Percentiles rank a stretch among this genome's conserved stretches.
phyloP scores from a whole-genome alignment of 2,888 invertebrate species.

The Cataglyphis livida region DNA sequence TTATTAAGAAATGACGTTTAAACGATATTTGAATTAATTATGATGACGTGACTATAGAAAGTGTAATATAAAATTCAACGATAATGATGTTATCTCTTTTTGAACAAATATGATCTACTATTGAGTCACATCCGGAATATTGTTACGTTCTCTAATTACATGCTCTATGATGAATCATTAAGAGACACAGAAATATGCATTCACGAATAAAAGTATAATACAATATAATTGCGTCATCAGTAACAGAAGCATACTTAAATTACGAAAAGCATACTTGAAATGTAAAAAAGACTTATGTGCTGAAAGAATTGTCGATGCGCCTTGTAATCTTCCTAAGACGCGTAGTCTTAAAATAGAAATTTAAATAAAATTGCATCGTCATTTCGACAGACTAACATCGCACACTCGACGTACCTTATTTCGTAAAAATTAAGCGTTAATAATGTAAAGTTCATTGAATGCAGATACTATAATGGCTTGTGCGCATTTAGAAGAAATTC shows the following conservation, averaged over 20 bases:
- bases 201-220: neutral
- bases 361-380: slow-evolving; percentile 41
- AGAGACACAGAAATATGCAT: neutral
- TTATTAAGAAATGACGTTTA: neutral
- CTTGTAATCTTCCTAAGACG: neutral
- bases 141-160: neutral
- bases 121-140: neutral
- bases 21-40: slow-evolving; percentile 20
- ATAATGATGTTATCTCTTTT: neutral
- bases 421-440: slow-evolving; percentile 33
- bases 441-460: slow-evolving; percentile 11
- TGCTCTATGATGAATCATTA: neutral
- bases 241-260: neutral
- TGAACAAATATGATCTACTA: neutral
- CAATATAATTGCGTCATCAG: neutral
- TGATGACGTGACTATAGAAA: neutral
- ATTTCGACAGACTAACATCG: slow-evolving; percentile 15
- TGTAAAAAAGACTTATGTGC: neutral
- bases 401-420: slow-evolving; percentile 24
- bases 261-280: neutral
- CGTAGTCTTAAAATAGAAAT: slow-evolving; percentile 22
- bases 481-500: slow-evolving; percentile 27
- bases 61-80: neutral
- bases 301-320: neutral
- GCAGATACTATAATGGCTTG: neutral